Percentiles rank a stretch among this genome's conserved stretches.
Evolutionary conservation across 2,888 invertebrate species (phyloP).

Genomic region (Xanthia togata): DNA sequence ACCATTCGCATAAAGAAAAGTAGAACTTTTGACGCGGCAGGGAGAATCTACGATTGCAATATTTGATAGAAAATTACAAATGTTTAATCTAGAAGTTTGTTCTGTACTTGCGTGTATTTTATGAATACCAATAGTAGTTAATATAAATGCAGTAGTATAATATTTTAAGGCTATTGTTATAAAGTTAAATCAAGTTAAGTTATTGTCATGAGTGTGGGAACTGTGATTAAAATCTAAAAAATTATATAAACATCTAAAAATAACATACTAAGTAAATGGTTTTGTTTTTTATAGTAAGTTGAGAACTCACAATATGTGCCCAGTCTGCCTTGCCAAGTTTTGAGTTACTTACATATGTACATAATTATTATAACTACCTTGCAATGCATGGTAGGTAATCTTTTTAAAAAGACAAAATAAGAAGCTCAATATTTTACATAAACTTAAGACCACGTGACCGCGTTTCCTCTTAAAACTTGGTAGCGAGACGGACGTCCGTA

Average conservation of each 20-base stretch:
- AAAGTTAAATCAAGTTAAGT: not conserved
- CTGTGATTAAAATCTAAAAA: constrained; percentile 8
- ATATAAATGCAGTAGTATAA: not conserved
- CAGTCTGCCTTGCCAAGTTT: not conserved
- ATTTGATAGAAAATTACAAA: not conserved
- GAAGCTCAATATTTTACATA: not conserved
- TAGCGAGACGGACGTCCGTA: not conserved
- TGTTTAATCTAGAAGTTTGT: not conserved
- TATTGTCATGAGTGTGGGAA: not conserved
- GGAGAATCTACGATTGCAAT: no score
- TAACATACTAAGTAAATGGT: not conserved
- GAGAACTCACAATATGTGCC: not conserved
- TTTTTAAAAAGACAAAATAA: not conserved
- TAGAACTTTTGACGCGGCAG: no score
- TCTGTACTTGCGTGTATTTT: not conserved
- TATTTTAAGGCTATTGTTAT: no score
- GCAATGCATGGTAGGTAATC: not conserved
- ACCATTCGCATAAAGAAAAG: no score
- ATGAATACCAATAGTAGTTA: not conserved
- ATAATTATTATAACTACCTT: not conserved
- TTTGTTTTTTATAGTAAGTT: not conserved
- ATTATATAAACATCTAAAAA: not conserved
- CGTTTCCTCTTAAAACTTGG: not conserved
- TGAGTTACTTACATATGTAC: not conserved
- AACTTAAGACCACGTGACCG: not conserved